Percentiles rank a stretch among this genome's conserved stretches.
phyloP scores from a whole-genome alignment of 1,140 invertebrate species.

The Drepana arcuata region DNA sequence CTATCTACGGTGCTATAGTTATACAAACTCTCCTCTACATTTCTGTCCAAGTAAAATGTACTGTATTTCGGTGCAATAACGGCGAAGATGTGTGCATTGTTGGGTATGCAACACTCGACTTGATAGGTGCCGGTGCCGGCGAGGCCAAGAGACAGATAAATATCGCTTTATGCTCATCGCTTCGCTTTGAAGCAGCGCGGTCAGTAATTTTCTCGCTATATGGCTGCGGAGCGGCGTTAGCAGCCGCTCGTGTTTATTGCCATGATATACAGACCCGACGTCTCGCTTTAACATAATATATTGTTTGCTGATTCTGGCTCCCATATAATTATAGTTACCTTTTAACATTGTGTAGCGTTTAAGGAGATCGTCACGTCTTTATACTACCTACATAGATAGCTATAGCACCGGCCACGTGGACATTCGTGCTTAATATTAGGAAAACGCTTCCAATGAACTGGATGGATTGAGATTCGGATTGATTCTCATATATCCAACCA shows the following conservation, averaged over 20 bases:
- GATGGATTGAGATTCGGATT: too few species aligned
- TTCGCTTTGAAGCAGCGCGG: constrained; percentile 32
- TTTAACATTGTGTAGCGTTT: too few species aligned
- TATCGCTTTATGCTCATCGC: constrained; percentile 37
- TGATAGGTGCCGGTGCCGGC: constrained; percentile 36
- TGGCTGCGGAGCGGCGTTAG: constrained; percentile 8
- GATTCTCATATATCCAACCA: too few species aligned
- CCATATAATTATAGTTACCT: too few species aligned
- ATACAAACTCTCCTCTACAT: neutral
- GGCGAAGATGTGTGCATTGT: constrained; percentile 4
- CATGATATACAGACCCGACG: constrained; percentile 9
- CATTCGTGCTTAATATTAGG: too few species aligned
- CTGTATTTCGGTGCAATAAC: constrained; percentile 2
- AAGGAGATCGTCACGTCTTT: too few species aligned
- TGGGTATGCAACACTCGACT: constrained; percentile 16
- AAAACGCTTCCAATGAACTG: too few species aligned
- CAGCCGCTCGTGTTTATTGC: constrained; percentile 5
- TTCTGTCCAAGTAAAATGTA: constrained; percentile 3
- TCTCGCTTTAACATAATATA: too few species aligned
- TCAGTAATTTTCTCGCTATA: constrained; percentile 30
- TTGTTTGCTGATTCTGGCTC: too few species aligned
- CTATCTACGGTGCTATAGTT: constrained; percentile 15
- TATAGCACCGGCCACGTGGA: too few species aligned
- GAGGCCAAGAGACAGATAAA: constrained; percentile 50
- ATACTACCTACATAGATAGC: too few species aligned